Evolutionary conservation across 2,113 vertebrate genomes (phyloP).

Genomic region (Dipodomys merriami): DNA sequence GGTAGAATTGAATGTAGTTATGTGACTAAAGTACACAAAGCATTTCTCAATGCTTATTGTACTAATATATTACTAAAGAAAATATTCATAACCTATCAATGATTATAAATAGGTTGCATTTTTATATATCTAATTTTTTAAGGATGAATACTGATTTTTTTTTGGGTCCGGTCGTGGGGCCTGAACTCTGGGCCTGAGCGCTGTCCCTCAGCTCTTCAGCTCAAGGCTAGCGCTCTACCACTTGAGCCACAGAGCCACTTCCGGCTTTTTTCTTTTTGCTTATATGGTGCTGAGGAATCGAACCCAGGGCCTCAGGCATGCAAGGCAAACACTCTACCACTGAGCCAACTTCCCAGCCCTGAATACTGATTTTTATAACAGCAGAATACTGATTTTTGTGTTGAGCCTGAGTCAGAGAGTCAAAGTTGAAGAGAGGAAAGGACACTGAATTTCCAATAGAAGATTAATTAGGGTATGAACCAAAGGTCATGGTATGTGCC

Average conservation of each 20-base stretch:
- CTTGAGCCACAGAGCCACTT: no score
- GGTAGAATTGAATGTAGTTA: not conserved
- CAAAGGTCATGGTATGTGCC: conserved; percentile 2
- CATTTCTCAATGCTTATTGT: not conserved
- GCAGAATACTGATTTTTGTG: not conserved
- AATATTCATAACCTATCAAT: not conserved
- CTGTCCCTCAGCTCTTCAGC: no score
- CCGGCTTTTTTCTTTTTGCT: no score
- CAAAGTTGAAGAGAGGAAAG: conserved; percentile 23
- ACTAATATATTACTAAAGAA: not conserved
- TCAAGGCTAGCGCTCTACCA: no score
- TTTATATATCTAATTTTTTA: not conserved
- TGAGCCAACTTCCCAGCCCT: no score
- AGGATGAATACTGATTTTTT: not conserved
- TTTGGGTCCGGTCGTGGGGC: no score
- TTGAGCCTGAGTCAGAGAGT: not conserved
- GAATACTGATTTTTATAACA: not conserved
- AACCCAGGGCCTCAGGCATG: no score
- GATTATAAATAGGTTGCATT: not conserved
- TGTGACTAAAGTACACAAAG: not conserved
- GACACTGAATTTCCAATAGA: not conserved
- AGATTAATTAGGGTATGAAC: conserved; percentile 13
- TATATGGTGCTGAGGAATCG: no score
- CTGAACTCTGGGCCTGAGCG: no score
- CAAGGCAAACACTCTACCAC: no score